These are phyloP conservation scores for Silvanus unidentatus DNA, from an alignment of 2,888 invertebrate species.

Conservation along the genomic window DNA sequence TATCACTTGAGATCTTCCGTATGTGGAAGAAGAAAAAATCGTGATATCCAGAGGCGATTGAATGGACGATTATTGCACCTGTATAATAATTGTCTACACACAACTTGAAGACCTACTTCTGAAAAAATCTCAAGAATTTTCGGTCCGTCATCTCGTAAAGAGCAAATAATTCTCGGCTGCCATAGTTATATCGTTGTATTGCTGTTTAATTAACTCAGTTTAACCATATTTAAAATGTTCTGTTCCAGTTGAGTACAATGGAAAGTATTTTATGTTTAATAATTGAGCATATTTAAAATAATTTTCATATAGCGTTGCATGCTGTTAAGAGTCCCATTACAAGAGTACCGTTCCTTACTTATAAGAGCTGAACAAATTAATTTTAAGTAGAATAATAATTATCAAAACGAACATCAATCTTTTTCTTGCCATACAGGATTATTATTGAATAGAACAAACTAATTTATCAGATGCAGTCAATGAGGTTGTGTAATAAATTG, in stretches of 20 bases:
- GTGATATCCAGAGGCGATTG: slow-evolving; percentile 14
- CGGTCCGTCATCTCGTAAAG: too few relatives aligned
- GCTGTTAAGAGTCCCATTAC: too few relatives aligned
- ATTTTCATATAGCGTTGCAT: too few relatives aligned
- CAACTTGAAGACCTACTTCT: slow-evolving; percentile 20
- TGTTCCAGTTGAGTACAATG: too few relatives aligned
- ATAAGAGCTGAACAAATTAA: slow-evolving; percentile 25
- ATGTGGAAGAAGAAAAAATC: slow-evolving; percentile 16
- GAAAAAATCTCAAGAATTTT: slow-evolving; percentile 7
- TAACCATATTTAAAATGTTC: too few relatives aligned
- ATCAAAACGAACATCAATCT: neutral
- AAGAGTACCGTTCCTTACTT: slow-evolving; percentile 17
- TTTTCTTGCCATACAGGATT: neutral
- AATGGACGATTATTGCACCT: slow-evolving; percentile 17
- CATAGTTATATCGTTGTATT: too few relatives aligned
- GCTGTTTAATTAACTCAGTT: too few relatives aligned
- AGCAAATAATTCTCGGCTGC: too few relatives aligned
- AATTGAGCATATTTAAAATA: too few relatives aligned
- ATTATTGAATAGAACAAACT: neutral
- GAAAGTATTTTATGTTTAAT: too few relatives aligned
- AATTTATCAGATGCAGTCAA: slow-evolving; percentile 1
- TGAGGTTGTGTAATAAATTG: neutral
- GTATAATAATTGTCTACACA: slow-evolving; percentile 11
- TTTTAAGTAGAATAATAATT: slow-evolving; percentile 4
- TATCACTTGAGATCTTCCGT: slow-evolving; percentile 4